A percentile compares a stretch with the other conserved stretches of the same genome.
Conservation (phyloP, 2,888 invertebrate species). For the Perizoma affinitatum region DNA sequence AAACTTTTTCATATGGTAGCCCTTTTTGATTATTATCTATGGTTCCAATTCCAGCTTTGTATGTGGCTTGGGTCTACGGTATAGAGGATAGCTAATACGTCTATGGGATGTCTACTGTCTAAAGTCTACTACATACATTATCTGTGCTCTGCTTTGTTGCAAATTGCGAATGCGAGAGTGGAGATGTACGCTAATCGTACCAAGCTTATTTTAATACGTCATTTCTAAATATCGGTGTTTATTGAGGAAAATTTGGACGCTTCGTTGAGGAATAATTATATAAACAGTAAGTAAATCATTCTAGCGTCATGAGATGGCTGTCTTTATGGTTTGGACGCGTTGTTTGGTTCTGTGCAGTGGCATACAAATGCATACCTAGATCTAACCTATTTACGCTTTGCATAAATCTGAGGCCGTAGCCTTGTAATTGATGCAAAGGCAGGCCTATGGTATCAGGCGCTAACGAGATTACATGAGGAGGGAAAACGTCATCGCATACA, state of each 20-base stretch:
- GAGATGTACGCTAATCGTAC: slow-evolving; percentile 75
- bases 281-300: slow-evolving; percentile 70
- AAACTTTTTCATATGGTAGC: too few species aligned
- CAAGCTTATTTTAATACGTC: slow-evolving; percentile 77
- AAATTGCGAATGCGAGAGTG: slow-evolving; percentile 30
- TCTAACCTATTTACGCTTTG: slow-evolving; percentile 79
- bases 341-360: slow-evolving; percentile 76
- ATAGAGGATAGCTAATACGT: too few species aligned
- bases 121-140: too few species aligned
- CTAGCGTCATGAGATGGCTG: slow-evolving; percentile 43
- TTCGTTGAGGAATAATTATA: slow-evolving; percentile 52
- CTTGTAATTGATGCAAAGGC: slow-evolving; percentile 73
- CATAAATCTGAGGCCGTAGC: slow-evolving; percentile 75
- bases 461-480: slow-evolving; percentile 72
- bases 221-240: slow-evolving; percentile 68
- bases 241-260: slow-evolving; percentile 54
- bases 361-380: slow-evolving; percentile 74
- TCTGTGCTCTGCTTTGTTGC: too few species aligned
- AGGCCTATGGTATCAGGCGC: slow-evolving; percentile 60
- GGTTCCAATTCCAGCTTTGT: too few species aligned
- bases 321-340: slow-evolving; percentile 61
- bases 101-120: too few species aligned
- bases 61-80: too few species aligned
- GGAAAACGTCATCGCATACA: slow-evolving; percentile 70
- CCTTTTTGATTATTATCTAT: too few species aligned